These are phyloP conservation scores for Vidua chalybeata DNA, from an alignment of 2,113 vertebrate species.

Conservation along the genomic window DNA sequence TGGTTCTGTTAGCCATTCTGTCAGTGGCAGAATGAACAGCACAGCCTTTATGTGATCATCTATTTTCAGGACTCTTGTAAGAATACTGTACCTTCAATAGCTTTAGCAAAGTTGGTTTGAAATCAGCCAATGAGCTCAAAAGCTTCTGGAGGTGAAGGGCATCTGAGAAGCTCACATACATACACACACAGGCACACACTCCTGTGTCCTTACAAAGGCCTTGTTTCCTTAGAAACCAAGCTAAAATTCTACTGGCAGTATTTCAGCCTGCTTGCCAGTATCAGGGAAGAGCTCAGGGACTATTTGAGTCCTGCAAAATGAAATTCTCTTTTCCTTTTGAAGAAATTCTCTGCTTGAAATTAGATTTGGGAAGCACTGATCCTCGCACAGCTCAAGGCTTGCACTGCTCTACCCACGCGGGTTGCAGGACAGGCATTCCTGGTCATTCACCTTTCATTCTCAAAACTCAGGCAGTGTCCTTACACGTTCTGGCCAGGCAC, in stretches of 20 bases:
- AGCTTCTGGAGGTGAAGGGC: slow-evolving; percentile 4
- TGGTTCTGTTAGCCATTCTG: not conserved
- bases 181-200: not conserved
- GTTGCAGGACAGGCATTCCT: not conserved
- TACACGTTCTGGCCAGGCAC: not conserved
- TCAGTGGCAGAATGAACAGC: not conserved
- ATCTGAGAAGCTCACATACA: not conserved
- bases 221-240: slow-evolving; percentile 68
- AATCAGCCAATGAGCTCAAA: not conserved
- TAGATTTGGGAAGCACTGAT: not conserved
- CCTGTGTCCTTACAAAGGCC: slow-evolving; percentile 24
- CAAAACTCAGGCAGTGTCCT: not conserved
- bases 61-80: not conserved
- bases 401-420: fast-evolving
- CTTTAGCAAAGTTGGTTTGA: not conserved
- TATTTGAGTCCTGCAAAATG: slow-evolving; percentile 40
- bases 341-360: slow-evolving; percentile 27
- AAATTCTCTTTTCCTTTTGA: slow-evolving; percentile 32
- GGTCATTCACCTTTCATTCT: not conserved
- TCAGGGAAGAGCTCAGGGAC: slow-evolving; percentile 37
- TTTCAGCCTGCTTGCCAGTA: slow-evolving; percentile 51
- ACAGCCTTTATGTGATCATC: not conserved
- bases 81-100: not conserved
- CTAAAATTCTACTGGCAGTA: slow-evolving; percentile 43
- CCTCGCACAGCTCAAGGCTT: not conserved